phyloP scores from a whole-genome alignment of 2,888 invertebrate species.

The Allophyes oxyacanthae region DNA sequence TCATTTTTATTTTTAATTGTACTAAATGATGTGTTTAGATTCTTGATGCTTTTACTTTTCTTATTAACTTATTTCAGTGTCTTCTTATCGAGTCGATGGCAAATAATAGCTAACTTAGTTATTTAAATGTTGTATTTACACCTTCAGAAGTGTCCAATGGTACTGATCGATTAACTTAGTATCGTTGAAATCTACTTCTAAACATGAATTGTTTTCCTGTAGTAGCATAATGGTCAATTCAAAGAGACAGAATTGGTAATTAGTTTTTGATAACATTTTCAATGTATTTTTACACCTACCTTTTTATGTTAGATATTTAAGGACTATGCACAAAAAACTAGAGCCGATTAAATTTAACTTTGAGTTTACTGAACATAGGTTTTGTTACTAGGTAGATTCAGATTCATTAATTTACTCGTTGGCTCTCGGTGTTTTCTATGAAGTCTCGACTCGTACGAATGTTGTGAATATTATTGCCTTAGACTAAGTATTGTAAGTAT shows the following conservation, averaged over 20 bases:
- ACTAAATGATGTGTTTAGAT: no score
- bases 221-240: conserved; percentile 30
- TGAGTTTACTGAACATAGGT: conserved; percentile 13
- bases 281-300: conserved; percentile 26
- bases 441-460: conserved; percentile 23
- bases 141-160: no score
- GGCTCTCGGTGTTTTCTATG: conserved; percentile 21
- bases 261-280: conserved; percentile 48
- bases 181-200: background rate
- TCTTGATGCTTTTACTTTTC: no score
- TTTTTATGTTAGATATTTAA: conserved; percentile 15
- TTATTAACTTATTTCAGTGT: no score
- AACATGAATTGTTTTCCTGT: conserved; percentile 8
- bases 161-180: no score
- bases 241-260: conserved; percentile 17
- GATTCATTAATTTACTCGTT: no score
- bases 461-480: conserved; percentile 53
- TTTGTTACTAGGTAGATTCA: no score
- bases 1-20: no score
- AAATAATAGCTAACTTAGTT: no score
- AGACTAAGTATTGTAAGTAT: conserved; percentile 34
- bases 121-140: no score
- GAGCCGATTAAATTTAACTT: conserved; percentile 9
- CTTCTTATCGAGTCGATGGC: no score
- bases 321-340: conserved; percentile 13